Evolutionary conservation across 2,797 vertebrate species (phyloP), one percentile per base, ranked within the genome.

Genomic region (Etheostoma nigrum): DNA sequence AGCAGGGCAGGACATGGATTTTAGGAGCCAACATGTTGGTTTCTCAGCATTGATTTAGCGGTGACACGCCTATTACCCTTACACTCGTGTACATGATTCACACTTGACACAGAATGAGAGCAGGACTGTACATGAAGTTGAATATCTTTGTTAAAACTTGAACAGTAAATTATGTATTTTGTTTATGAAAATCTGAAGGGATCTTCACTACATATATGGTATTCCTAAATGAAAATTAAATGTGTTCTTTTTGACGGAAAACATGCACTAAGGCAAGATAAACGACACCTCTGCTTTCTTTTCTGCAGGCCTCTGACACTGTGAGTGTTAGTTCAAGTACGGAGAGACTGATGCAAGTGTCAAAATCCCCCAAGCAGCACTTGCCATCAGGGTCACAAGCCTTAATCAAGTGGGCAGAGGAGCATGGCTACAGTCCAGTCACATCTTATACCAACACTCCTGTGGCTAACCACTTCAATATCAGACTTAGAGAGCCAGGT

Each of bases 381-480:
- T 78, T 96, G 48, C 97, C 97, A 6, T 95, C 95, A 0, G 96
- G 96, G 0, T 85, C 96, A 23, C 96, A 97, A 88, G 95, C 93
- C 60, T 88, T 99, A 89, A 94, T 99, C 73, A 95, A 93, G 80
- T 99, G 98, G 98, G 97, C 97, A 11, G 89, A 93, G 73, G 94
- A 97, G 4, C 94, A 93, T 1, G 88, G 87, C 77, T 95, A 95
- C 40, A 83, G 86, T 72, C 96, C 96, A 0, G 94, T 97, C 79
- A 98, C 96, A 6, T 97, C 97, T 25, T 99, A 98, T 86, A 99
- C 97, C 69, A 92, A 90, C 93, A 97, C 96, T 9, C 93, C 95
- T 3, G 90, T 97, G 78, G 97, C 97, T 19, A 98, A 99, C 89
- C 94, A 95, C 87, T 98, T 99, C 89, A 95, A 94, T 65, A 91